phyloP scores from a whole-genome alignment of 2,113 vertebrate genomes.

The Leiothrix lutea region DNA sequence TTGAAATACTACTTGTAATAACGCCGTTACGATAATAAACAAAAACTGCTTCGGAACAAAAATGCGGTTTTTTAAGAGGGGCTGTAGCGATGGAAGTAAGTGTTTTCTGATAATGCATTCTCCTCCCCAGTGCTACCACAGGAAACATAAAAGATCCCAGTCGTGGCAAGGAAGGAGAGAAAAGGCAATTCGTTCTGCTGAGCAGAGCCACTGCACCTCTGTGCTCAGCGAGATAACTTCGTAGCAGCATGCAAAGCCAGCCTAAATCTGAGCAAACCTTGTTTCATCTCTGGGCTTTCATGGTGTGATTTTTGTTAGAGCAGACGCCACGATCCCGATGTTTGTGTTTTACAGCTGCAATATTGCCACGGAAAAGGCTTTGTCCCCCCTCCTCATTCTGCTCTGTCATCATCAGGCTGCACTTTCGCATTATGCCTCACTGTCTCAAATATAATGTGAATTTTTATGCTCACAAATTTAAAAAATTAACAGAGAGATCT shows the following conservation, averaged over 20 bases:
- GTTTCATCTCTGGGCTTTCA: background rate
- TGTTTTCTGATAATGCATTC: background rate
- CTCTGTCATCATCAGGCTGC: background rate
- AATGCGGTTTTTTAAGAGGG: background rate
- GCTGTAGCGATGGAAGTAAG: background rate
- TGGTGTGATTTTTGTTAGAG: constrained; percentile 16
- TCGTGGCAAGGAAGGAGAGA: background rate
- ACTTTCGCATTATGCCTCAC: background rate
- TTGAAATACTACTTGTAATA: constrained; percentile 65
- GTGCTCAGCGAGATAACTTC: background rate
- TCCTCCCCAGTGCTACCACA: background rate
- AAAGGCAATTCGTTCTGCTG: constrained; percentile 11
- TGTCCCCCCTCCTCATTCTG: background rate
- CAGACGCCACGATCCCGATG: background rate
- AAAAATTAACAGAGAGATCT: background rate
- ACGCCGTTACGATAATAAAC: background rate
- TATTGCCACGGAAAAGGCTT: background rate
- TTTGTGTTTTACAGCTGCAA: constrained; percentile 40
- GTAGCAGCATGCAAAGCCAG: background rate
- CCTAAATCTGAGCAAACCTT: background rate
- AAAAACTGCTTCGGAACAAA: constrained; percentile 1
- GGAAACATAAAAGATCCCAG: constrained; percentile 21
- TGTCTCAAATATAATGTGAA: background rate
- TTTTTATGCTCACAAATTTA: background rate
- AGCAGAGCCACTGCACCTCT: background rate